These are phyloP conservation scores for Ceratina australensis DNA, from an alignment of 1,140 invertebrate species.

Conservation along the genomic window DNA sequence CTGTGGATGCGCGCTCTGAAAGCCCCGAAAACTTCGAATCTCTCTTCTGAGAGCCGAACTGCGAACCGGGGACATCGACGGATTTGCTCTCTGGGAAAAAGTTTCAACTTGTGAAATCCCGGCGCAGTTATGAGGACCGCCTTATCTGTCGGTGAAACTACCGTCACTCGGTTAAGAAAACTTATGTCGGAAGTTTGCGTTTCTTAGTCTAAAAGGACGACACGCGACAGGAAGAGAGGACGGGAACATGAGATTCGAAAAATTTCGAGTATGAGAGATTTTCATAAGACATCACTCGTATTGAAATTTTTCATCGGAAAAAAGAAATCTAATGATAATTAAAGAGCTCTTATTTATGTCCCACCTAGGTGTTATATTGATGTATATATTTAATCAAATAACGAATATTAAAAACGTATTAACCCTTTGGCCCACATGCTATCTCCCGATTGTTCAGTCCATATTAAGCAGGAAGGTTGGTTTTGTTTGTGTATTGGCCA, in stretches of 20 bases:
- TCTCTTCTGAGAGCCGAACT: constrained; percentile 19
- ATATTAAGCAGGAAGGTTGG: too few species aligned
- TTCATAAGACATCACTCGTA: too few species aligned
- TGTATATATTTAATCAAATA: too few species aligned
- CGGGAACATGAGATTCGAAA: constrained; percentile 1
- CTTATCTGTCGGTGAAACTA: constrained; percentile 62
- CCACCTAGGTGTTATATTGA: background rate
- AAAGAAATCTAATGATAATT: too few species aligned
- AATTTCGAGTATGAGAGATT: background rate
- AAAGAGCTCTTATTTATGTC: too few species aligned
- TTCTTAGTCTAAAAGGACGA: constrained; percentile 55
- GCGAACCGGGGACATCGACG: constrained; percentile 43
- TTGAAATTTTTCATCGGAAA: too few species aligned
- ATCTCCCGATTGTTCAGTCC: too few species aligned
- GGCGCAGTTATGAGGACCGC: constrained; percentile 61
- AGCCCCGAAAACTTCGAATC: constrained; percentile 45
- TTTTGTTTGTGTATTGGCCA: too few species aligned
- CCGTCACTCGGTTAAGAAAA: constrained; percentile 65
- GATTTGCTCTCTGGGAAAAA: constrained; percentile 61
- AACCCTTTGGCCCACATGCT: too few species aligned
- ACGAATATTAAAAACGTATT: too few species aligned
- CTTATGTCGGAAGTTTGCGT: constrained; percentile 58
- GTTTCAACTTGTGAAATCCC: constrained; percentile 63
- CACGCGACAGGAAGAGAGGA: constrained; percentile 20
- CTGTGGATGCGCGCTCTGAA: constrained; percentile 27